phyloP scores from a whole-genome alignment of 2,113 vertebrate species.

The Microcebus lehilahytsara region DNA sequence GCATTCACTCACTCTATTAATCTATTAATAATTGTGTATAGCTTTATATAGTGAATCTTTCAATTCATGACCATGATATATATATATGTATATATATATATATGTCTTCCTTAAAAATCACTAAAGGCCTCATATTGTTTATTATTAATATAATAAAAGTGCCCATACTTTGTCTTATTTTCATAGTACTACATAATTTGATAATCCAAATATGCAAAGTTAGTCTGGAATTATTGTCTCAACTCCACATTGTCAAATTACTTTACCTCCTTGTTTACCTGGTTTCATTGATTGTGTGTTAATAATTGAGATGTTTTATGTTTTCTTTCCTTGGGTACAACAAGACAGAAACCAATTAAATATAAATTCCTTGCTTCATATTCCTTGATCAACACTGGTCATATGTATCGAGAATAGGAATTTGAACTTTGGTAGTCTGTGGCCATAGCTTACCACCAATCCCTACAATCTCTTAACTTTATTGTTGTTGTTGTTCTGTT shows the following conservation, averaged over 20 bases:
- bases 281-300: neutral
- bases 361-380: neutral
- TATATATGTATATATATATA: too few relatives aligned
- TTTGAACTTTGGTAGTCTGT: neutral
- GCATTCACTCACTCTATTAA: neutral
- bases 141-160: neutral
- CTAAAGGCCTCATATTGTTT: neutral
- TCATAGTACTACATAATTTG: neutral
- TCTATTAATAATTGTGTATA: neutral
- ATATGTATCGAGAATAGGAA: neutral
- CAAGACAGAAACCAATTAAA: neutral
- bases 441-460: neutral
- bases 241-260: neutral
- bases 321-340: neutral
- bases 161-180: neutral
- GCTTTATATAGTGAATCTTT: neutral
- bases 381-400: neutral
- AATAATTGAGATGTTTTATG: neutral
- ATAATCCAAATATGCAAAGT: neutral
- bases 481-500: rapidly evolving
- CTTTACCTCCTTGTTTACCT: neutral
- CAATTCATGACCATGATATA: neutral
- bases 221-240: rapidly evolving
- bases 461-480: neutral
- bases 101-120: neutral